A percentile compares a stretch with the other conserved stretches of the same genome.
Evolutionary conservation across 37 sponge, comb jelly and placozoan genomes (phyloP).

Genomic region (Corticium candelabrum): DNA sequence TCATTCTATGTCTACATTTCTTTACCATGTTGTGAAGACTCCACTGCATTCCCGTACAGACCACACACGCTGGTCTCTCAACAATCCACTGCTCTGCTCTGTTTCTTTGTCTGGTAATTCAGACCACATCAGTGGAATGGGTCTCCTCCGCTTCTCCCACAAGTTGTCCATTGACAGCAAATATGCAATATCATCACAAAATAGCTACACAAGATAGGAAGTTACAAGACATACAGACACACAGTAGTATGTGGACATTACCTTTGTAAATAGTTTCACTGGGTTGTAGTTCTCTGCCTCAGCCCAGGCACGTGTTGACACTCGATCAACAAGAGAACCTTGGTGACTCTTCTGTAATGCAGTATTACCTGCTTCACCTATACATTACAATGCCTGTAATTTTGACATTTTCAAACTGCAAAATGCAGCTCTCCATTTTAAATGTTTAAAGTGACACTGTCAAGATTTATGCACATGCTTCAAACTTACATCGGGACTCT

Average conservation of each 20-base stretch:
- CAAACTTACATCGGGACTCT: too few relatives aligned
- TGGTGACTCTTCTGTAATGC: conserved; percentile 2
- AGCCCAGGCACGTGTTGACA: conserved; percentile 89
- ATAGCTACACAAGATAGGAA: conserved; percentile 33
- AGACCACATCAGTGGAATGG: conserved; percentile 46
- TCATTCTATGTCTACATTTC: too few relatives aligned
- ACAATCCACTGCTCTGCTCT: neutral
- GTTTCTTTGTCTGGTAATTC: neutral
- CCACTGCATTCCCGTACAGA: conserved; percentile 56
- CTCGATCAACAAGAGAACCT: conserved; percentile 11
- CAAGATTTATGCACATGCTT: too few relatives aligned
- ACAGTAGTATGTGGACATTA: neutral
- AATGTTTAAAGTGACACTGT: too few relatives aligned
- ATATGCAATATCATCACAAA: conserved; percentile 77
- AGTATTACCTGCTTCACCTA: neutral
- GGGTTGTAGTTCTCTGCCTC: conserved; percentile 63
- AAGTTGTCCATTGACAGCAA: conserved; percentile 92
- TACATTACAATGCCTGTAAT: too few relatives aligned
- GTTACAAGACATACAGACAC: neutral
- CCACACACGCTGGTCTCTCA: conserved; percentile 91
- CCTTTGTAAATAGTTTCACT: conserved; percentile 64
- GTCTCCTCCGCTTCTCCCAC: conserved; percentile 79
- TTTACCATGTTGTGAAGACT: conserved; percentile 52
- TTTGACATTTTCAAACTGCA: too few relatives aligned
- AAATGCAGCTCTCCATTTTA: too few relatives aligned